These are phyloP conservation scores for Clivina fossor DNA, from an alignment of 2,888 invertebrate genomes.

Conservation along the genomic window DNA sequence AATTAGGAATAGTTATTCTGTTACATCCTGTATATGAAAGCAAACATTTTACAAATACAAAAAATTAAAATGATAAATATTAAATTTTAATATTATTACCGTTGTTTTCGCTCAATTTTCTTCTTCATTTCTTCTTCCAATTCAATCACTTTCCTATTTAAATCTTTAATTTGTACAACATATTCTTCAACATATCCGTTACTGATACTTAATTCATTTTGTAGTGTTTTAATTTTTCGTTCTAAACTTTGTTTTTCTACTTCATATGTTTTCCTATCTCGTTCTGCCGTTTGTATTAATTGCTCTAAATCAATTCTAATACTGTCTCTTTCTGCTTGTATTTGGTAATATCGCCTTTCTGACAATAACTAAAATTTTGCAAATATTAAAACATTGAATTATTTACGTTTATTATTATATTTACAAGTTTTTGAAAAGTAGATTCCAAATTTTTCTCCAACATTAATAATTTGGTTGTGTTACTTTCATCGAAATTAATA, in stretches of 20 bases:
- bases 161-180: conserved; percentile 42
- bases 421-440: conserved; percentile 63
- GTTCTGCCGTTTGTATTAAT: conserved; percentile 57
- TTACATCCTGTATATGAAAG: too few species aligned
- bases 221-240: conserved; percentile 51
- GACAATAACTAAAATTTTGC: conserved; percentile 54
- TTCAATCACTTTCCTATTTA: conserved; percentile 45
- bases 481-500: conserved; percentile 47
- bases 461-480: conserved; percentile 50
- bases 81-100: conserved; percentile 33
- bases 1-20: too few species aligned
- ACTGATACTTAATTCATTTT: conserved; percentile 50
- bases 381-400: not conserved
- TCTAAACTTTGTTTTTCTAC: conserved; percentile 58
- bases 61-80: conserved; percentile 20
- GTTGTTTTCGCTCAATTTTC: conserved; percentile 26
- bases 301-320: conserved; percentile 62
- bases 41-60: too few species aligned
- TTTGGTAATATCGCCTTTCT: conserved; percentile 60
- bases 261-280: conserved; percentile 61
- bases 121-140: conserved; percentile 44
- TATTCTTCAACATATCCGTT: conserved; percentile 46
- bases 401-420: conserved; percentile 14
- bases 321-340: conserved; percentile 61
- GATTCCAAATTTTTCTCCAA: conserved; percentile 61